These are phyloP conservation scores for Chelmon rostratus DNA, from an alignment of 2,797 vertebrate species.

Conservation along the genomic window DNA sequence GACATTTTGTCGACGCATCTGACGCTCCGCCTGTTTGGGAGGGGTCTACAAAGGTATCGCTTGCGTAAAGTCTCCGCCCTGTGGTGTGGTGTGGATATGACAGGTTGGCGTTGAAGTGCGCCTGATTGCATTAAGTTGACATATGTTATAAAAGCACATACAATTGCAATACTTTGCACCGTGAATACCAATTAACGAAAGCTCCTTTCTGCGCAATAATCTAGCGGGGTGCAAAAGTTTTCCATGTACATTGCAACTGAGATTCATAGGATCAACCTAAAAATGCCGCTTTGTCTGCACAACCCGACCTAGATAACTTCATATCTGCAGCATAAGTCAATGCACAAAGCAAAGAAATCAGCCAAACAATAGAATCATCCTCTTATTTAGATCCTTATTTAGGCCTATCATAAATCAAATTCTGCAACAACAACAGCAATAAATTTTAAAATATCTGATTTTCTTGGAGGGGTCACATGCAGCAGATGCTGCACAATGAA, in stretches of 20 bases:
- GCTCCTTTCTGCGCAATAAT: not conserved
- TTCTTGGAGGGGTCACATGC: not conserved
- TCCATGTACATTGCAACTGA: conserved; percentile 3
- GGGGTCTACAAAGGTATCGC: not conserved
- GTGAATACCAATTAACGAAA: not conserved
- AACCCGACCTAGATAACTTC: conserved; percentile 59
- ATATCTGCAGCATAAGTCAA: conserved; percentile 19
- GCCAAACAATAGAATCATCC: not conserved
- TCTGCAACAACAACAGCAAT: too few relatives aligned
- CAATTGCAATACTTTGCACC: not conserved
- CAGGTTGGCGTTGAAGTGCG: conserved; percentile 40
- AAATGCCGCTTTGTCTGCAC: conserved; percentile 40
- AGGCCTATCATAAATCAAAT: not conserved
- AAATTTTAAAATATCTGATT: too few relatives aligned
- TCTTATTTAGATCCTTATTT: not conserved
- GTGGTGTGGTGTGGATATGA: conserved; percentile 55
- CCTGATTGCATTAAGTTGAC: conserved; percentile 18
- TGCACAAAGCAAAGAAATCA: conserved; percentile 21
- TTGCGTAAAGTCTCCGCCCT: conserved; percentile 62
- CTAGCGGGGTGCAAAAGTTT: conserved; percentile 3
- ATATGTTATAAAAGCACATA: not conserved
- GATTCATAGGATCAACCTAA: not conserved
- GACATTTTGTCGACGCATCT: conserved; percentile 60
- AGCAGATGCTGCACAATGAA: conserved; percentile 30
- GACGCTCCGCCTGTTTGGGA: conserved; percentile 65